Base-by-base conservation (phyloP, 2,888 invertebrate genomes). In the Lamellibrachia columna region DNA sequence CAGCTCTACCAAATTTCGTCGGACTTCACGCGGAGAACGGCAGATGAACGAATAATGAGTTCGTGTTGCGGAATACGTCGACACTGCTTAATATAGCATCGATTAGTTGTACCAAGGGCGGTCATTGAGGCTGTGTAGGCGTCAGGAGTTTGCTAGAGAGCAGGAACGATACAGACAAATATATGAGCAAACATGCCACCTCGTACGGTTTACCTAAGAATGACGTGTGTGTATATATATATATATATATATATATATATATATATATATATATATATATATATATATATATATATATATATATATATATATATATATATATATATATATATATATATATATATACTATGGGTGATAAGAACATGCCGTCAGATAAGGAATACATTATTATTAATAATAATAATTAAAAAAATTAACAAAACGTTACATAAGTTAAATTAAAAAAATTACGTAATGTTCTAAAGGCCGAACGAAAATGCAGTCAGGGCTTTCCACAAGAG, bases 281-380 rank as follows among this genome's bases (percentile, higher is more conserved):
- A 55, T 55, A 55, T 55, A 55, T 55, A 55, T 9, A 55, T 7
- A 7, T 55, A 2, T 9, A 9, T 55, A 2, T 55, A 55, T 55
- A 55, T 1, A 55, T 1, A 2, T 55, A 2, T 55, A 55, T 55
- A 55, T 55, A 55, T 55, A 55, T 55, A 55, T 55, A 55, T 55
- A 92, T 3, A 58, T 7, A 92, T 92, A 92, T 53, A 92, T 92
- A 92, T 53, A 92, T 92, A 92, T 53, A 92, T 58, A 22, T 53
- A 92, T 92, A 58, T 22, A 92, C 7, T n/a, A 92, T 75, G 22
- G 53, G 60, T 75, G 75, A 92, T 15, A 92, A 92, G 40, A 90
- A 92, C 11, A 2, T 2, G 7, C 58, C 15, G 58, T 58, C 15
- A 58, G 3, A 40, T 40, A 58, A 58, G 58, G 7, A 3, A 8